Evolutionary conservation across 2,797 vertebrate genomes (phyloP).

Genomic region (Synaphobranchus kaupii): DNA sequence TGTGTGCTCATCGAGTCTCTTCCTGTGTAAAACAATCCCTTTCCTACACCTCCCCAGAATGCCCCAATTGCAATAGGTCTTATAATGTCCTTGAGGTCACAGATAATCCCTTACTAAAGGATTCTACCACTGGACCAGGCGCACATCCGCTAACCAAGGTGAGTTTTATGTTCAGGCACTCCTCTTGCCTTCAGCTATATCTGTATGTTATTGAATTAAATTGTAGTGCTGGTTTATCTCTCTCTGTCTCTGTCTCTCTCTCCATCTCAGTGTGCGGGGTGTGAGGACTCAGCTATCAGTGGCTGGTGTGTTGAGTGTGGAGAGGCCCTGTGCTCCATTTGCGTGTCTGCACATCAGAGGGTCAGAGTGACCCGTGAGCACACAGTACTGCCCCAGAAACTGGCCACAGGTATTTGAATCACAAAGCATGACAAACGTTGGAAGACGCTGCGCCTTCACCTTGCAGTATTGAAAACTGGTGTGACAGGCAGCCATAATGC

Average conservation of each 20-base stretch:
- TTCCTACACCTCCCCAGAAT: conserved; percentile 39
- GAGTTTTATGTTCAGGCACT: no score
- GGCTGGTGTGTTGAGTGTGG: conserved; percentile 81
- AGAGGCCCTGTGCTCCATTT: conserved; percentile 78
- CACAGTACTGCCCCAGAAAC: conserved; percentile 51
- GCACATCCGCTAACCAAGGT: conserved; percentile 27
- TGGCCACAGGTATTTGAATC: conserved; percentile 33
- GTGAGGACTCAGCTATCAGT: conserved; percentile 72
- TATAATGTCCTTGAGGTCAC: conserved; percentile 46
- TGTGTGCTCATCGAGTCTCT: background rate
- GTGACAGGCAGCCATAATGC: background rate
- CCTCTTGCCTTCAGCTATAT: background rate
- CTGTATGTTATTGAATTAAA: background rate
- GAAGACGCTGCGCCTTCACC: background rate
- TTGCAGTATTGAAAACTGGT: background rate
- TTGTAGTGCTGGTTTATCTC: background rate
- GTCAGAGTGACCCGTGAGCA: conserved; percentile 83
- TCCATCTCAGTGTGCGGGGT: conserved; percentile 75
- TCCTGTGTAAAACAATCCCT: background rate
- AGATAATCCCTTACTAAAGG: conserved; percentile 46
- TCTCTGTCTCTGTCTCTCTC: background rate
- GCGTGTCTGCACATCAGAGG: conserved; percentile 78
- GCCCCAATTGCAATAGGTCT: conserved; percentile 43
- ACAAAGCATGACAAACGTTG: background rate
- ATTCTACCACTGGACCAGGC: conserved; percentile 8